Base-by-base conservation (phyloP, 2,797 vertebrate species). In the Serranus cabrilla region DNA sequence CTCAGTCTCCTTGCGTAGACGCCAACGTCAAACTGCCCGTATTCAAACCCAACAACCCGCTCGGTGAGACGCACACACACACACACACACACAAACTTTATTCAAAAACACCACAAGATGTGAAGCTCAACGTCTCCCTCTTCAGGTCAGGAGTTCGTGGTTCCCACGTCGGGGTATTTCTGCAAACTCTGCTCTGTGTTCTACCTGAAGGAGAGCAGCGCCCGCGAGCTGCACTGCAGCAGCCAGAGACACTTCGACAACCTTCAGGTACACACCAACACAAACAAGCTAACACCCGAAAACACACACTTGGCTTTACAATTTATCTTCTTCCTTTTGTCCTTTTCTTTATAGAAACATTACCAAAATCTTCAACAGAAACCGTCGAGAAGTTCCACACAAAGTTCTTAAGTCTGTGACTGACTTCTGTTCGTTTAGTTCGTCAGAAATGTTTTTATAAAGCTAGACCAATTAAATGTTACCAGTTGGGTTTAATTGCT, bases 171-270 rank as follows among this genome's bases (percentile, higher is more conserved):
- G 0, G 90, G 89, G 0, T 92, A 18, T 51, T 92, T 84, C 92
- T 98, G 97, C 71, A 94, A 95, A 51, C 94, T 98, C 49, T 98
- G 97, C 90, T 96, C 94, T 0, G 86, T 96, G 7, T 97, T 97
- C 91, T 98, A 96, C 21, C 87, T 95, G 7, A 94, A 91, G 1
- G 93, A 97, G 23, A 62, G 37, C 31, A 78, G 82, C 0, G 95
- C 96, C 25, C 95, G 95, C 91, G 92, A 92, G 2, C 86, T 91
- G 7, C 97, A 97, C 93, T 97, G 96, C 90, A 93, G 92, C 87
- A 96, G 94, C 7, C 47, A 68, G 6, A 93, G 87, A 20, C 97
- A 98, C 88, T 94, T 95, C 59, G 84, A 95, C 52, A 97, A 96
- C 78, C 91, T 96, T 78, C 92, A 97, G 97, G 97, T 97, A 90